Percentiles rank a stretch among this genome's conserved stretches.
Conservation (phyloP, 2,888 invertebrate genomes). For the Lasius fuliginosus region DNA sequence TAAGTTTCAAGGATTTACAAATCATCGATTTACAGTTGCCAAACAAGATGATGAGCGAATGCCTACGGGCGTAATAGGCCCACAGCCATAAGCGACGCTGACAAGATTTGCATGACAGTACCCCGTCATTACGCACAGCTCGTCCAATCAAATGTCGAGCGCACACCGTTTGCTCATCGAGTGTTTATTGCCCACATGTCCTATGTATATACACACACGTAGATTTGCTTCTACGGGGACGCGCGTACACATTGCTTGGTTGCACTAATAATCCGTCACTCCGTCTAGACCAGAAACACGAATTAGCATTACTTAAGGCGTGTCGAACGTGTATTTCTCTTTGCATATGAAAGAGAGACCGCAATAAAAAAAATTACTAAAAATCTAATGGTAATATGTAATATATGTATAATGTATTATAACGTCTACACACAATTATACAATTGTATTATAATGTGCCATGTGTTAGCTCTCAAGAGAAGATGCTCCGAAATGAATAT, state of each 20-base stretch:
- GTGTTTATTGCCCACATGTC: slow-evolving; percentile 80
- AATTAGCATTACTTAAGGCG: slow-evolving; percentile 38
- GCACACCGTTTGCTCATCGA: slow-evolving; percentile 82
- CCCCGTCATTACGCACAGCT: slow-evolving; percentile 82
- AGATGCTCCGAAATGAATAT: background rate
- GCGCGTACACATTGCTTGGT: slow-evolving; percentile 53
- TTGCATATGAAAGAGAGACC: background rate
- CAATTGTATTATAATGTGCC: background rate
- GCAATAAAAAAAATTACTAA: background rate
- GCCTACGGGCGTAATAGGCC: slow-evolving; percentile 77
- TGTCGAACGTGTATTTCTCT: background rate
- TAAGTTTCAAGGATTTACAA: slow-evolving; percentile 71
- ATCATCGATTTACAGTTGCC: slow-evolving; percentile 76
- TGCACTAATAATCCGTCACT: slow-evolving; percentile 73
- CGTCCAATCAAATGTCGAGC: slow-evolving; percentile 84
- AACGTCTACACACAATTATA: background rate
- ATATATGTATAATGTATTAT: background rate
- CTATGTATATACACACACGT: slow-evolving; percentile 69
- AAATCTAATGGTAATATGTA: background rate
- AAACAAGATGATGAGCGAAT: slow-evolving; percentile 75
- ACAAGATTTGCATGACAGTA: slow-evolving; percentile 85
- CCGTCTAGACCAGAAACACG: slow-evolving; percentile 38
- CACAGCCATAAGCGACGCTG: slow-evolving; percentile 76
- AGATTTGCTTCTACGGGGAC: slow-evolving; percentile 55
- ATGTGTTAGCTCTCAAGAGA: background rate